Evolutionary conservation across 1,140 invertebrate genomes (phyloP).

Genomic region (Triops longicaudatus): DNA sequence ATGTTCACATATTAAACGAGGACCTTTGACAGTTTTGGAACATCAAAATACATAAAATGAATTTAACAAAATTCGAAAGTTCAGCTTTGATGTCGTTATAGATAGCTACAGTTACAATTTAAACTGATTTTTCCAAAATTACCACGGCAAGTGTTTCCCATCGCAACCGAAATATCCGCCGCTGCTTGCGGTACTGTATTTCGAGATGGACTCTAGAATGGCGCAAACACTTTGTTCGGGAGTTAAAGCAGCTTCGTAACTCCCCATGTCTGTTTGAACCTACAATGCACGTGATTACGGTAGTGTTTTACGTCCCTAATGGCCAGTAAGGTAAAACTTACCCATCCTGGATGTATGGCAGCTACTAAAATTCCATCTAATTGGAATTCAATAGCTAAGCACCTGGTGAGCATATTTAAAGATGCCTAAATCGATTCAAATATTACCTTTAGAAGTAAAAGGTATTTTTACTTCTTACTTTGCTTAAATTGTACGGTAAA

Average conservation of each 20-base stretch:
- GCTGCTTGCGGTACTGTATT: not conserved
- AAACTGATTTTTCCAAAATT: not conserved
- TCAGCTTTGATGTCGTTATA: no score
- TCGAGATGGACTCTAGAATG: not conserved
- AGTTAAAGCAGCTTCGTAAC: not conserved
- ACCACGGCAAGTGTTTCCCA: not conserved
- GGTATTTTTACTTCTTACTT: not conserved
- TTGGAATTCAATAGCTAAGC: not conserved
- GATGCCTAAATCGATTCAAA: not conserved
- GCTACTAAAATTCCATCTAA: not conserved
- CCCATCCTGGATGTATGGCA: not conserved
- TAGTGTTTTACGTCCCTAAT: not conserved
- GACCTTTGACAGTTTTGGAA: no score
- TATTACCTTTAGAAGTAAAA: not conserved
- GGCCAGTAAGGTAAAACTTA: not conserved
- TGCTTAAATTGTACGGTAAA: conserved; percentile 2
- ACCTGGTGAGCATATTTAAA: not conserved
- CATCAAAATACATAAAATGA: no score
- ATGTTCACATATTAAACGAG: no score
- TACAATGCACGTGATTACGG: not conserved
- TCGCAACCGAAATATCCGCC: not conserved
- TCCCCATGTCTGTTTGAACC: not conserved
- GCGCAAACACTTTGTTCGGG: not conserved
- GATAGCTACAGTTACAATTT: no score
- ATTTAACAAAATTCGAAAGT: no score